Base-by-base conservation (phyloP, 2,113 vertebrate species). In the Elephantulus edwardii region DNA sequence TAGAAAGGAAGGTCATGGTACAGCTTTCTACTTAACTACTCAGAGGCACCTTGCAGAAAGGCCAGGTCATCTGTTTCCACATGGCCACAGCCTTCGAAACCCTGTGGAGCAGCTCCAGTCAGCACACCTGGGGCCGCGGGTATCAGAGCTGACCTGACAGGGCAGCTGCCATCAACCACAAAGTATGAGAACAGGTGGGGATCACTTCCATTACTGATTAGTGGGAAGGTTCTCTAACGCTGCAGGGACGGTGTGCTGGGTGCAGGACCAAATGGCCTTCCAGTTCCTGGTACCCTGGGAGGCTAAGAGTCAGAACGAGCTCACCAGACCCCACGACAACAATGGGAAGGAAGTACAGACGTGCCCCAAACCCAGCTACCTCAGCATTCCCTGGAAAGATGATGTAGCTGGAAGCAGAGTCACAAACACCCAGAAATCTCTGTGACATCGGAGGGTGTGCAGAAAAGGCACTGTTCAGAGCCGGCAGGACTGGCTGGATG, bases 391-490 rank as follows among this genome's bases (percentile, higher is more conserved):
- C 8, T 50, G 16, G 48, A 30, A 44, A 30, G 12, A 86, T 70
- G 75, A n/a, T 1, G 50, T 54, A n/a, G 1, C 4, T 26, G 54
- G 62, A 44, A 58, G 48, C 6, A 54, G 19, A 76, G 40, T 86
- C 64, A 52, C 11, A 22, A 42, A 88, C 44, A 26, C 35, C 30
- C 38, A 33, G 24, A 12, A 30, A 50, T 9, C 70, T 33, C 8
- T 1, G 2, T 1, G 30, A 35, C 71, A 2, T 78, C 0, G 60
- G 26, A 33, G 30, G 35, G 22, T 1, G 5, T 2, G 64, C 26
- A 60, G 46, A 56, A 71, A 81, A 50, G 83, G n/a, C n/a, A n/a
- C 54, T 71, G 7, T n/a, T 64, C 40, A 16, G 52, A 30, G 64
- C 8, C 40, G 28, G 38, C 0, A 30, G 44, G 75, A 10, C 10